phyloP scores from a whole-genome alignment of 2,888 invertebrate genomes.

The Drosophila aldrichi region DNA sequence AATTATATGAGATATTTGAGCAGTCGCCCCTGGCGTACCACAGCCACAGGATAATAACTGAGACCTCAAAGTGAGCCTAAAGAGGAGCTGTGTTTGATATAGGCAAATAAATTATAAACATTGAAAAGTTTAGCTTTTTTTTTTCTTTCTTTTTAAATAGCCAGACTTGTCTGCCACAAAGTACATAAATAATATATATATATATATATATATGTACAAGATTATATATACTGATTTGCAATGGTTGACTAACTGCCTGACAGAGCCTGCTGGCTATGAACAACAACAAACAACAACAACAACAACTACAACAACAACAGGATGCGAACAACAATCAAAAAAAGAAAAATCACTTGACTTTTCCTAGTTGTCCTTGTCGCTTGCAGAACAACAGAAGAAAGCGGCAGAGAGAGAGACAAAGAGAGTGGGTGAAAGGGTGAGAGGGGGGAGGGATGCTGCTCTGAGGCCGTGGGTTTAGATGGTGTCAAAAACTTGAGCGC shows the following conservation, averaged over 20 bases:
- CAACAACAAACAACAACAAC: slow-evolving; percentile 27
- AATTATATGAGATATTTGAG: slow-evolving; percentile 52
- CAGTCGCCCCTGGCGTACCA: slow-evolving; percentile 8
- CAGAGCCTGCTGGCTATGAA: slow-evolving; percentile 30
- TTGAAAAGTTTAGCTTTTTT: too few relatives aligned
- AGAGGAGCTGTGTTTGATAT: slow-evolving; percentile 1
- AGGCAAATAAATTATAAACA: slow-evolving; percentile 1
- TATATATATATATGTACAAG: neutral
- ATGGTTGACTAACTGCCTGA: slow-evolving; percentile 43
- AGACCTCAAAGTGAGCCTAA: slow-evolving; percentile 16
- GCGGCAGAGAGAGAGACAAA: neutral
- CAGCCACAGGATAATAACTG: neutral
- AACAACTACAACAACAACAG: slow-evolving; percentile 31
- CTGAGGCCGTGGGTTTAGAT: neutral
- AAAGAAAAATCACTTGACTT: slow-evolving; percentile 70
- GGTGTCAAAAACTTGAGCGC: slow-evolving; percentile 71
- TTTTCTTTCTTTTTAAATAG: neutral
- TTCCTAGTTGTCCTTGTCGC: slow-evolving; percentile 69
- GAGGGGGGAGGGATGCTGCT: neutral
- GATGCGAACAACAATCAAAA: slow-evolving; percentile 40
- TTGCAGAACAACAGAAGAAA: slow-evolving; percentile 35
- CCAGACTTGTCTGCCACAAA: slow-evolving; percentile 10
- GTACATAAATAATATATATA: neutral
- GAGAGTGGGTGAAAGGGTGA: neutral
- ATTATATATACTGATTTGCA: slow-evolving; percentile 7